These are phyloP conservation scores for Daphoenositta chrysoptera DNA, from an alignment of 2,113 vertebrate genomes.

Conservation along the genomic window DNA sequence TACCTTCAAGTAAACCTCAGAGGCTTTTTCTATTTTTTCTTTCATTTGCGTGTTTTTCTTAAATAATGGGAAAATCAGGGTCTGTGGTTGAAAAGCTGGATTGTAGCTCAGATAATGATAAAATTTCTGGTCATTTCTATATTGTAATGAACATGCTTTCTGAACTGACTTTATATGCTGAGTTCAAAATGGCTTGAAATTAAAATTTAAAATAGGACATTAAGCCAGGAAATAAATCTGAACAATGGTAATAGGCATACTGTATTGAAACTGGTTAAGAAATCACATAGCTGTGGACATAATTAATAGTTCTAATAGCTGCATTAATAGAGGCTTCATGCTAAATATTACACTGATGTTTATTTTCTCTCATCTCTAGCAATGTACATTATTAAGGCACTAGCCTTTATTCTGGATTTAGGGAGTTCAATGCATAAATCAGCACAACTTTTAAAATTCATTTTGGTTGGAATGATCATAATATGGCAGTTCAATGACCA, in stretches of 20 bases:
- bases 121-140: not conserved
- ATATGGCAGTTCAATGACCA: not conserved
- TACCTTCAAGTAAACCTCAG: not conserved
- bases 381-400: not conserved
- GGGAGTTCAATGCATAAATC: not conserved
- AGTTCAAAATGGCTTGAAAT: constrained; percentile 50
- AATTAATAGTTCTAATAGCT: constrained; percentile 19
- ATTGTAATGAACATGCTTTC: not conserved
- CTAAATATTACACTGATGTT: not conserved
- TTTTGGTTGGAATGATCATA: not conserved
- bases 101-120: not conserved
- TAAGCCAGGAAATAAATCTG: constrained; percentile 42
- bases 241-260: not conserved
- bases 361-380: not conserved
- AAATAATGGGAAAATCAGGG: not conserved
- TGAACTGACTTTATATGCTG: not conserved
- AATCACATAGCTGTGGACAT: not conserved
- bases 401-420: not conserved
- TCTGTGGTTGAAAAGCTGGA: not conserved
- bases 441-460: not conserved
- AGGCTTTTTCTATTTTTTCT: not conserved
- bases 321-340: not conserved
- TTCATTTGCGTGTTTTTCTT: not conserved
- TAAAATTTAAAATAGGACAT: constrained; percentile 13
- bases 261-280: not conserved